Evolutionary conservation across 2,797 vertebrate genomes (phyloP).

Genomic region (Perdix hodgsoniae): DNA sequence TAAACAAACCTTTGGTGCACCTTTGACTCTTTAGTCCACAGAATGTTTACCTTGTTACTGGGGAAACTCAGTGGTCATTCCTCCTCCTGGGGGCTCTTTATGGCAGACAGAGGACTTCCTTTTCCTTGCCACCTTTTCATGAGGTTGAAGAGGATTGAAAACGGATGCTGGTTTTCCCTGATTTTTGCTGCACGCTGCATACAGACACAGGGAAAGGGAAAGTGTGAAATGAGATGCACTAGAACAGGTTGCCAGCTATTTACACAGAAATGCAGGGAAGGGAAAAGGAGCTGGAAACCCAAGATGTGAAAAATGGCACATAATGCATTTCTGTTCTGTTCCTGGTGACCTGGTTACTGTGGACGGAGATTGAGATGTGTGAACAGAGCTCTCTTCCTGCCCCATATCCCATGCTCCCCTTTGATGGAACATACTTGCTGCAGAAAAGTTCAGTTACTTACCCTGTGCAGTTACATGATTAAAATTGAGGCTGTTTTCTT

Average conservation of each 20-base stretch:
- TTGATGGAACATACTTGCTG: not conserved
- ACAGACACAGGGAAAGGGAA: slow-evolving; percentile 42
- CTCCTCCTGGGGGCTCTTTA: not conserved
- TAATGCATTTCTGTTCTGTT: not conserved
- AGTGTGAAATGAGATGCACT: slow-evolving; percentile 3
- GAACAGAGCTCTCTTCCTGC: not conserved
- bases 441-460: slow-evolving; percentile 28
- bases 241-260: not conserved
- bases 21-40: not conserved
- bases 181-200: slow-evolving; percentile 25
- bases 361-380: not conserved
- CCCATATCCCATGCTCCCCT: not conserved
- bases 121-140: slow-evolving; percentile 1
- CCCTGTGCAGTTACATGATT: not conserved
- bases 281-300: not conserved
- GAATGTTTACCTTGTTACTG: slow-evolving; percentile 9
- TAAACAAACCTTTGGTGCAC: not conserved
- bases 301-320: not conserved
- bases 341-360: not conserved
- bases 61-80: not conserved
- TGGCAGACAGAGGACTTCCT: slow-evolving; percentile 7
- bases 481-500: not conserved
- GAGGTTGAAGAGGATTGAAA: slow-evolving; percentile 26
- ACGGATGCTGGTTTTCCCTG: slow-evolving; percentile 32
- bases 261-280: not conserved